A percentile compares a stretch with the other conserved stretches of the same genome.
phyloP scores from a whole-genome alignment of 2,113 vertebrate genomes.

The Ploceus nigricollis region DNA sequence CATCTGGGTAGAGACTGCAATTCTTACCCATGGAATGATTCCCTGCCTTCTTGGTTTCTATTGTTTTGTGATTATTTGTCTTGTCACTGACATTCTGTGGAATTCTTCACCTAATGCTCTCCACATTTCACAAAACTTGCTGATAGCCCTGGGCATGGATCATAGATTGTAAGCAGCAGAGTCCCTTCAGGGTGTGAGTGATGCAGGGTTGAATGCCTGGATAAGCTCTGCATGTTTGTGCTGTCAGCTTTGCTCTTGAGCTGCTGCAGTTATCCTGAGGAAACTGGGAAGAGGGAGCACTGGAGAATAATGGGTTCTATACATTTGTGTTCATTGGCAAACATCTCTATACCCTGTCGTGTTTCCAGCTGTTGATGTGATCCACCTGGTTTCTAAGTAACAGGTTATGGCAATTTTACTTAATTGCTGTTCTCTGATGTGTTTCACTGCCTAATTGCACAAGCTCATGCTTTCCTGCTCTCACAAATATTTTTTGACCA shows the following conservation, averaged over 20 bases:
- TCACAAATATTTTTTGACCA: background rate
- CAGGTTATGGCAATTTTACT: background rate
- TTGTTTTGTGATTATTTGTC: background rate
- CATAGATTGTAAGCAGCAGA: background rate
- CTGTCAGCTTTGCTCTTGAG: background rate
- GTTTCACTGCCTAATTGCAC: background rate
- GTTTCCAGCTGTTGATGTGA: background rate
- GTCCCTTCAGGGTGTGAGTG: background rate
- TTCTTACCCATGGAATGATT: background rate
- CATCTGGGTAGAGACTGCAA: background rate
- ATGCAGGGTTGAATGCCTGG: background rate
- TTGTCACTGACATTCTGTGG: background rate
- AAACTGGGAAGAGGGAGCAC: background rate
- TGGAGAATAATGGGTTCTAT: background rate
- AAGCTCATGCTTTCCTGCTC: background rate
- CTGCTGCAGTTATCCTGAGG: background rate
- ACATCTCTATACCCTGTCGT: background rate
- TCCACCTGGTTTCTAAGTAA: background rate
- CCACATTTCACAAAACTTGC: background rate
- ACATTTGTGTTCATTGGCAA: background rate
- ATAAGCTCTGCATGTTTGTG: background rate
- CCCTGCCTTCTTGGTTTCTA: background rate
- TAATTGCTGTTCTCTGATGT: background rate
- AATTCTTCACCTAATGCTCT: background rate
- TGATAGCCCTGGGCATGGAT: background rate